Percentiles rank a stretch among this genome's conserved stretches.
phyloP scores from a whole-genome alignment of 2,113 vertebrate genomes.

The Calcarius ornatus region DNA sequence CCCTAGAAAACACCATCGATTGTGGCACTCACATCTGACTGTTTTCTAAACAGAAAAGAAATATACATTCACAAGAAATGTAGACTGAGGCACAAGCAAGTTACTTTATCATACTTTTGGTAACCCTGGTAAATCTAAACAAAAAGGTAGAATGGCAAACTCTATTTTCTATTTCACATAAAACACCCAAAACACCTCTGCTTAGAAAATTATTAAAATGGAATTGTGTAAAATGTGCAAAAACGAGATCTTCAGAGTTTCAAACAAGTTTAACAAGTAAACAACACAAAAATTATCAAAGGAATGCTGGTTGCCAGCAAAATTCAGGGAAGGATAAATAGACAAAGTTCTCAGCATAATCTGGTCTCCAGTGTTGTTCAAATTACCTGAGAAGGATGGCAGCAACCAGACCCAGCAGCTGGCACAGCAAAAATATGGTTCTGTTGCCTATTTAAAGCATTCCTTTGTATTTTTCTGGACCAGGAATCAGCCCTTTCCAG shows the following conservation, averaged over 20 bases:
- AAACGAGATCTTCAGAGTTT: neutral
- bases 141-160: neutral
- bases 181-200: neutral
- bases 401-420: neutral
- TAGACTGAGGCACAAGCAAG: neutral
- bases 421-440: neutral
- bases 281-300: neutral
- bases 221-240: neutral
- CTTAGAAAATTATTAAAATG: neutral
- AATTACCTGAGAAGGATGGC: neutral
- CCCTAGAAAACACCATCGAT: conserved; percentile 2
- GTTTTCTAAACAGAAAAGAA: neutral
- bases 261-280: neutral
- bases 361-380: neutral
- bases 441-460: neutral
- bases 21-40: neutral
- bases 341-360: neutral
- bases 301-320: neutral
- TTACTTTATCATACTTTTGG: neutral
- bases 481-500: neutral
- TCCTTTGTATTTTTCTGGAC: neutral
- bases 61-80: neutral
- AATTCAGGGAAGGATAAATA: neutral
- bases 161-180: neutral
- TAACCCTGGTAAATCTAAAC: neutral